Conservation (phyloP, 1,140 invertebrate genomes). For the Bombus breviceps region DNA sequence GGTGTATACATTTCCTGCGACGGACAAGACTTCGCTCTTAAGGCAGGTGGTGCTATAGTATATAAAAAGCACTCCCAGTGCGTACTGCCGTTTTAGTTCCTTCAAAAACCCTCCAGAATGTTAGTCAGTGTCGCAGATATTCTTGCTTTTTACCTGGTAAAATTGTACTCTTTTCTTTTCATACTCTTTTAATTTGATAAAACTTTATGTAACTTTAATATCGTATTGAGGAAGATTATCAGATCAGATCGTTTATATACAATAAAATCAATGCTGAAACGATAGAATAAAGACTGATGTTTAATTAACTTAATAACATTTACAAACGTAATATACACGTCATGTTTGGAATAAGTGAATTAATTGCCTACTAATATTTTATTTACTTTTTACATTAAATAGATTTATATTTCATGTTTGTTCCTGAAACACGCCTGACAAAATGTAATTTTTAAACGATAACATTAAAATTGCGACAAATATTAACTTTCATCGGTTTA, state of each 20-base stretch:
- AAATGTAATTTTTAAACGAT: background rate
- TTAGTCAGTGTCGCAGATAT: conserved; percentile 22
- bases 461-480: background rate
- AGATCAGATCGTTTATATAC: too few relatives aligned
- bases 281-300: background rate
- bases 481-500: background rate
- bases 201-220: background rate
- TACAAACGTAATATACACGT: too few relatives aligned
- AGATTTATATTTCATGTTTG: too few relatives aligned
- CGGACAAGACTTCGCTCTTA: conserved; percentile 68
- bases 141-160: conserved; percentile 50
- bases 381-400: background rate
- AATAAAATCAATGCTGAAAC: background rate
- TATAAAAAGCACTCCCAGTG: conserved; percentile 60
- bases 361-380: background rate
- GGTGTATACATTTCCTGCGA: conserved; percentile 61
- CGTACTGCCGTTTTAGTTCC: conserved; percentile 49
- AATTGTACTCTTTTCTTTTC: background rate
- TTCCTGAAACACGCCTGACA: too few relatives aligned
- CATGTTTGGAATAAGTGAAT: too few relatives aligned
- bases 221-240: background rate
- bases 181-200: too few relatives aligned
- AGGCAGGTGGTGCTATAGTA: conserved; percentile 11
- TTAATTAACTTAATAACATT: background rate
- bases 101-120: conserved; percentile 40